phyloP scores from a whole-genome alignment of 2,113 vertebrate genomes.

The Strix aluco region DNA sequence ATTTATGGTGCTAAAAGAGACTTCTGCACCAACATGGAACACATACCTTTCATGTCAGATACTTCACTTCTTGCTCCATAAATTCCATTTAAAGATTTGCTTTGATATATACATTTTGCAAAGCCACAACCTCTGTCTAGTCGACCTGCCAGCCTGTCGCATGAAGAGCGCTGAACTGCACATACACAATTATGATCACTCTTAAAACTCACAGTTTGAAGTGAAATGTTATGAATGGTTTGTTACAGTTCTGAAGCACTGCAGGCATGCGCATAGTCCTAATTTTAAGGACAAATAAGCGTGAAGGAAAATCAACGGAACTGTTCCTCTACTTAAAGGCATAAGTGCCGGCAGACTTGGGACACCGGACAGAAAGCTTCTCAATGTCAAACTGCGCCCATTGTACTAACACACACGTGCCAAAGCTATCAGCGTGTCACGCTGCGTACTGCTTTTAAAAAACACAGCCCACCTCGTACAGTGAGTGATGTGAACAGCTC shows the following conservation, averaged over 20 bases:
- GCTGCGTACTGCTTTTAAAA: not conserved
- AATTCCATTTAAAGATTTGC: not conserved
- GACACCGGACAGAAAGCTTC: not conserved
- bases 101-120: not conserved
- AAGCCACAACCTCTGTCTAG: not conserved
- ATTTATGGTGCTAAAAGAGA: not conserved
- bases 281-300: not conserved
- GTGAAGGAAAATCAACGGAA: not conserved
- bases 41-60: accelerated
- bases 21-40: not conserved
- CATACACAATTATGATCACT: accelerated
- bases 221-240: accelerated
- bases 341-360: not conserved
- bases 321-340: not conserved
- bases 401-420: not conserved
- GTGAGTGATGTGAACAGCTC: not conserved
- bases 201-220: not conserved
- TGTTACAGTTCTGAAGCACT: not conserved
- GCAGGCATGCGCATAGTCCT: accelerated
- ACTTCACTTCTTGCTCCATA: not conserved
- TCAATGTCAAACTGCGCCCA: not conserved
- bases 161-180: not conserved
- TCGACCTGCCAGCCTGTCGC: not conserved
- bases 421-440: not conserved
- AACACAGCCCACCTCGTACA: not conserved